Conservation (phyloP, 37 sponge, comb jelly and placozoan species). For the Corticium candelabrum region DNA sequence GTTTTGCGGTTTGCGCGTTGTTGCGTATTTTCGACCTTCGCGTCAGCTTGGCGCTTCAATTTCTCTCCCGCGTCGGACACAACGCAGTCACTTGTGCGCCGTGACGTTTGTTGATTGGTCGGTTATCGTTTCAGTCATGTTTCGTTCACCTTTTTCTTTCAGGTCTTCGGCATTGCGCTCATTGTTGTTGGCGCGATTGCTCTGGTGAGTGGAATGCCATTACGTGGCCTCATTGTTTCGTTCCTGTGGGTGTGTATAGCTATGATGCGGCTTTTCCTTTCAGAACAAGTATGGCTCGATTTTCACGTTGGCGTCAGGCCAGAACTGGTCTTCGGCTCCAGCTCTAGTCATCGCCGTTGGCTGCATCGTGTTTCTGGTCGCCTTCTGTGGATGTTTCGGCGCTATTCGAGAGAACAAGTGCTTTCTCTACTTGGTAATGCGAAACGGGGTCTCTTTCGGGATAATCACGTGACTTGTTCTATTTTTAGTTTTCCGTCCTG, state of each 20-base stretch:
- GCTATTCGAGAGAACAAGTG: not conserved
- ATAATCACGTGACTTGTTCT: not conserved
- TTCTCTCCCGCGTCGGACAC: no score
- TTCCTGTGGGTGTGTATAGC: not conserved
- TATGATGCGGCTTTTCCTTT: no score
- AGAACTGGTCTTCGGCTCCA: not conserved
- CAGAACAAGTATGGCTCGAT: not conserved
- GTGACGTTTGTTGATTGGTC: no score
- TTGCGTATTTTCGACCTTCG: no score
- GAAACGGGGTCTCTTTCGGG: no score
- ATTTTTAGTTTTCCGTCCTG: not conserved
- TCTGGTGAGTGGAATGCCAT: not conserved
- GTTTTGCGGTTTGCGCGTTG: no score
- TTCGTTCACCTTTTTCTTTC: not conserved
- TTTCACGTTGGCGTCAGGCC: not conserved
- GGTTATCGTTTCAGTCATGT: no score
- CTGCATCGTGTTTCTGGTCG: not conserved
- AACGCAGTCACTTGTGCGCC: no score
- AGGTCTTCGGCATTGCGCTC: not conserved
- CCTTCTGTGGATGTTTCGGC: not conserved
- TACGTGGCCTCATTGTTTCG: not conserved
- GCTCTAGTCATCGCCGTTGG: conserved; percentile 1
- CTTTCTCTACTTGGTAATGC: not conserved
- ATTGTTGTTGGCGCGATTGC: not conserved
- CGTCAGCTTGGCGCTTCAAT: not conserved